phyloP scores from a whole-genome alignment of 2,888 invertebrate species.

The Lasioglossum oenotherae region DNA sequence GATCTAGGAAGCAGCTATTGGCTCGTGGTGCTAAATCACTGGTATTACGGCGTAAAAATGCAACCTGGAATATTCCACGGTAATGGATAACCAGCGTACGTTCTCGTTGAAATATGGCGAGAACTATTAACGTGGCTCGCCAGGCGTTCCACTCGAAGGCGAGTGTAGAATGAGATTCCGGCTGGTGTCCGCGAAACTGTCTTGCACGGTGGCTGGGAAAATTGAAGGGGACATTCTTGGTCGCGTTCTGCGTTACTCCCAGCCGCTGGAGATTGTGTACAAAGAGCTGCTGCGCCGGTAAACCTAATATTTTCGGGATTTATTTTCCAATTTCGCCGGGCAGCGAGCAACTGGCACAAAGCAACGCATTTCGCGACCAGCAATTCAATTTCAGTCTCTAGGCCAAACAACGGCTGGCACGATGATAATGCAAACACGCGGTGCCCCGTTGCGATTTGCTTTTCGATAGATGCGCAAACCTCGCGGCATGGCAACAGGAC shows the following conservation, averaged over 20 bases:
- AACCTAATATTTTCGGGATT: conserved; percentile 21
- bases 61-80: conserved; percentile 36
- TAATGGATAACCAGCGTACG: conserved; percentile 37
- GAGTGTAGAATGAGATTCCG: conserved; percentile 16
- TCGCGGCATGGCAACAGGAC: neutral
- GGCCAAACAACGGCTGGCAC: neutral
- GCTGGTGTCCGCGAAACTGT: neutral
- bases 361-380: neutral
- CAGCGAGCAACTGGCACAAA: neutral
- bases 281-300: neutral
- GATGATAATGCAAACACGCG: conserved; percentile 12
- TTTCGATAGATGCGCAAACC: neutral
- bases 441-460: neutral
- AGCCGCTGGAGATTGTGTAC: neutral
- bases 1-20: conserved; percentile 3
- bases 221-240: neutral
- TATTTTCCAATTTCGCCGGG: conserved; percentile 22
- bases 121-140: conserved; percentile 33
- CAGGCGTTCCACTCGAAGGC: neutral
- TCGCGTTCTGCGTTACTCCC: neutral
- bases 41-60: conserved; percentile 37
- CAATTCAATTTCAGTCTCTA: conserved; percentile 14
- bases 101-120: conserved; percentile 23
- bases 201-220: neutral
- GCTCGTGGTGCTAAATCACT: conserved; percentile 12